A percentile compares a stretch with the other conserved stretches of the same genome.
Evolutionary conservation across 2,888 invertebrate species (phyloP).

Genomic region (Machimus rusticus): DNA sequence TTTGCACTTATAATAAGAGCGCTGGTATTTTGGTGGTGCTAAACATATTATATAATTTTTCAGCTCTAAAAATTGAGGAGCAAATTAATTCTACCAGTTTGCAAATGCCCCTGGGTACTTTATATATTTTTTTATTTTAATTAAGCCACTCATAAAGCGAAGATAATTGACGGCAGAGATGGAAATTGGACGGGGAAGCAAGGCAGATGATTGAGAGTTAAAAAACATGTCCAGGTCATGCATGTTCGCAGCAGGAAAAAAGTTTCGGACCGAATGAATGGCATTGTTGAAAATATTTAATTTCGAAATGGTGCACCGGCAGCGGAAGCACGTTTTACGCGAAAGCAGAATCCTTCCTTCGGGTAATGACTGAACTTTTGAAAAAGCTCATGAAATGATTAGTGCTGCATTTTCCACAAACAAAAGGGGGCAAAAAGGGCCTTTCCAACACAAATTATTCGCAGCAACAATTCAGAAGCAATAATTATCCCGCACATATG

Average conservation of each 20-base stretch:
- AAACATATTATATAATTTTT: background rate
- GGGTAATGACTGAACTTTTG: constrained; percentile 10
- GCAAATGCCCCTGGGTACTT: background rate
- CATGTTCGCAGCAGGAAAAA: background rate
- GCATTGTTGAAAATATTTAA: constrained; percentile 2
- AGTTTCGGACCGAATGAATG: background rate
- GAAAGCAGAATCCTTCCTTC: background rate
- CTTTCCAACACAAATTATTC: background rate
- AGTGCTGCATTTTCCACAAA: constrained; percentile 12
- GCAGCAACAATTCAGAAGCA: constrained; percentile 23
- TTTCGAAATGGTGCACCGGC: background rate
- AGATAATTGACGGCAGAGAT: background rate
- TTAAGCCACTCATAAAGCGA: background rate
- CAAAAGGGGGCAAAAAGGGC: background rate
- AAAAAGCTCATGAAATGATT: constrained; percentile 21
- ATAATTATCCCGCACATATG: constrained; percentile 23
- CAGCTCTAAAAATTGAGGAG: background rate
- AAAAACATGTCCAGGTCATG: background rate
- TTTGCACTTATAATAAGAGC: no score
- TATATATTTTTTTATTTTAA: background rate
- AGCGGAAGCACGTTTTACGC: background rate
- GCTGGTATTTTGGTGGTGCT: background rate
- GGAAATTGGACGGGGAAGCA: background rate
- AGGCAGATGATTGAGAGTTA: background rate
- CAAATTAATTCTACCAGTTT: background rate